phyloP scores from a whole-genome alignment of 2,888 invertebrate genomes.

The Craniophora ligustri region DNA sequence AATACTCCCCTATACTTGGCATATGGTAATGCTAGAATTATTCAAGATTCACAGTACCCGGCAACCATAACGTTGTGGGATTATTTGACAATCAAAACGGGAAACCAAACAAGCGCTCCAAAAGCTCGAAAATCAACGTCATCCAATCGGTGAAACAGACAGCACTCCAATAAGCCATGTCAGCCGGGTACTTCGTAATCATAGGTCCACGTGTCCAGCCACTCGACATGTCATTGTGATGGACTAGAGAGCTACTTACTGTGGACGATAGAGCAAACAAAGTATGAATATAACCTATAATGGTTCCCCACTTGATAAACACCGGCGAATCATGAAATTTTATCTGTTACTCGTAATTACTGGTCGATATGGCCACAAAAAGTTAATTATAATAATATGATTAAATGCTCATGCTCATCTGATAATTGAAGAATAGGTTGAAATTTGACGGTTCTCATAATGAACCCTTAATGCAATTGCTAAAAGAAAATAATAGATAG shows the following conservation, averaged over 20 bases:
- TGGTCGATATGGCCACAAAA: constrained; percentile 19
- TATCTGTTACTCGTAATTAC: constrained; percentile 7
- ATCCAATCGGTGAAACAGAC: constrained; percentile 31
- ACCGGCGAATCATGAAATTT: constrained; percentile 15
- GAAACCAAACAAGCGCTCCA: constrained; percentile 27
- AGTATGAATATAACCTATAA: not conserved
- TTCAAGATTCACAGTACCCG: constrained; percentile 34
- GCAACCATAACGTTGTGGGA: constrained; percentile 34
- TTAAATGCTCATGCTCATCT: too few relatives aligned
- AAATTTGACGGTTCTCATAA: too few relatives aligned
- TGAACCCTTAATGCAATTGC: too few relatives aligned
- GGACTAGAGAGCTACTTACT: constrained; percentile 27
- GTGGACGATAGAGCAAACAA: constrained; percentile 21
- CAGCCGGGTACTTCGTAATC: constrained; percentile 48
- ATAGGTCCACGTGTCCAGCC: constrained; percentile 34
- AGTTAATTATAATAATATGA: constrained; percentile 21
- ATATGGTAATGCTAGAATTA: constrained; percentile 26
- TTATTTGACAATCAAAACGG: constrained; percentile 32
- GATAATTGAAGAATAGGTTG: too few relatives aligned
- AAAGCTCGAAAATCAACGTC: constrained; percentile 28
- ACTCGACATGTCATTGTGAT: constrained; percentile 35
- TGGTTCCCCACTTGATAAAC: not conserved
- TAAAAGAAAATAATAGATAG: too few relatives aligned
- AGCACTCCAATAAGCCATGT: constrained; percentile 45
- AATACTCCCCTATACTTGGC: too few relatives aligned